phyloP scores from a whole-genome alignment of 2,113 vertebrate genomes.

The Plotosus lineatus region DNA sequence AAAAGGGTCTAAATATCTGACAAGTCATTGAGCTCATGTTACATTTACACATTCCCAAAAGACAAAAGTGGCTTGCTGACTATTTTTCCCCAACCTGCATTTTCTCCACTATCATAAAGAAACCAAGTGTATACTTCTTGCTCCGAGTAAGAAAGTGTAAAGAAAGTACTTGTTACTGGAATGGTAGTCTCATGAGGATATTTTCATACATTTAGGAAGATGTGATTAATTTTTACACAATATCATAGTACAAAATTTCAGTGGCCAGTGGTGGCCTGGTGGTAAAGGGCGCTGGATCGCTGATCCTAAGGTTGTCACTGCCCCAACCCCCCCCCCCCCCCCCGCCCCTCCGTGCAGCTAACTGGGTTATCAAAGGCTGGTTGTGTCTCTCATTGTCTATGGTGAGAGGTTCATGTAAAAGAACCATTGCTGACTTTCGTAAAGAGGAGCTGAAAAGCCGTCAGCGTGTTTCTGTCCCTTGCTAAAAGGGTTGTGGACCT shows the following conservation, averaged over 20 bases:
- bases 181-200: not conserved
- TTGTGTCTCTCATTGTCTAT: too few relatives aligned
- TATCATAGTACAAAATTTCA: not conserved
- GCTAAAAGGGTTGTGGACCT: too few relatives aligned
- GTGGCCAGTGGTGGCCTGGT: too few relatives aligned
- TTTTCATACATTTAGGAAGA: not conserved
- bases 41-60: not conserved
- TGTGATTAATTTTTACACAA: not conserved
- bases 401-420: too few relatives aligned
- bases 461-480: too few relatives aligned
- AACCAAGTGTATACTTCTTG: not conserved
- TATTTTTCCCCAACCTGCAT: not conserved
- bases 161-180: not conserved
- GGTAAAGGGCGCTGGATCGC: too few relatives aligned
- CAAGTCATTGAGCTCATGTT: not conserved
- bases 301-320: too few relatives aligned
- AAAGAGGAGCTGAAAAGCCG: too few relatives aligned
- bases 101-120: not conserved
- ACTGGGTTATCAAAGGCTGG: too few relatives aligned
- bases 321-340: too few relatives aligned
- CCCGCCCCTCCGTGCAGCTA: too few relatives aligned
- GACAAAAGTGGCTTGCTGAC: not conserved
- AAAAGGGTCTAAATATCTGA: conserved; percentile 4
- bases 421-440: too few relatives aligned
- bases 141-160: not conserved